These are phyloP conservation scores for Pseudococcus jackbeardsleyi DNA, from an alignment of 2,888 invertebrate species.

Conservation along the genomic window DNA sequence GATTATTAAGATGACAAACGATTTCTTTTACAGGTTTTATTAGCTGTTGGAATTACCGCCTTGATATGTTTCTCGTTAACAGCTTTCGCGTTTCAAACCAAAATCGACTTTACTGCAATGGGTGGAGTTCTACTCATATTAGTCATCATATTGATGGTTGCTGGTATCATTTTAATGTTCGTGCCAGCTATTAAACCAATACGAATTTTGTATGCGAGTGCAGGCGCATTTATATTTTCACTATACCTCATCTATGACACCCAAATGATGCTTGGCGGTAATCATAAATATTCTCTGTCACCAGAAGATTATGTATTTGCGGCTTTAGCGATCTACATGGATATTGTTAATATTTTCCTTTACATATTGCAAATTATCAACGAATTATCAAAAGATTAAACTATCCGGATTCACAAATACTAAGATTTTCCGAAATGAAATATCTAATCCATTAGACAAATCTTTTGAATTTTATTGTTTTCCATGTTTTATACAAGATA, in stretches of 20 bases:
- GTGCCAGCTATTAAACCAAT: slow-evolving; percentile 70
- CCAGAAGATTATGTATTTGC: slow-evolving; percentile 86
- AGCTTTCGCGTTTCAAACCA: slow-evolving; percentile 93
- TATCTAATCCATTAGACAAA: background rate
- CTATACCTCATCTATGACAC: slow-evolving; percentile 93
- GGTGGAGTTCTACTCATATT: slow-evolving; percentile 84
- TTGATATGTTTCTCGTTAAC: slow-evolving; percentile 88
- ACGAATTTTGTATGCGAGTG: slow-evolving; percentile 82
- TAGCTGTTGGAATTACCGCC: slow-evolving; percentile 93
- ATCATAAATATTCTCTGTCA: slow-evolving; percentile 89
- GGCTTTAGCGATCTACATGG: slow-evolving; percentile 68
- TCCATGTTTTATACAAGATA: background rate
- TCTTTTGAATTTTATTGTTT: background rate
- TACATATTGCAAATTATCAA: slow-evolving; percentile 67
- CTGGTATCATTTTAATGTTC: slow-evolving; percentile 82
- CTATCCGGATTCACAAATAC: background rate
- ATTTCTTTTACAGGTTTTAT: slow-evolving; percentile 75
- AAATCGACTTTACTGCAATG: slow-evolving; percentile 85
- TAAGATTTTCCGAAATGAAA: too few relatives aligned
- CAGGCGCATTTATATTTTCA: slow-evolving; percentile 91
- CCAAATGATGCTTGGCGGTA: slow-evolving; percentile 90
- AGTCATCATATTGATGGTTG: slow-evolving; percentile 81
- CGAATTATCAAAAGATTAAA: background rate
- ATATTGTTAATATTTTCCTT: slow-evolving; percentile 68
- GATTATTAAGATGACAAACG: background rate